Evolutionary conservation across 2,113 vertebrate genomes (phyloP), one percentile per base, ranked within the genome.

Genomic region (Parotia lawesii): DNA sequence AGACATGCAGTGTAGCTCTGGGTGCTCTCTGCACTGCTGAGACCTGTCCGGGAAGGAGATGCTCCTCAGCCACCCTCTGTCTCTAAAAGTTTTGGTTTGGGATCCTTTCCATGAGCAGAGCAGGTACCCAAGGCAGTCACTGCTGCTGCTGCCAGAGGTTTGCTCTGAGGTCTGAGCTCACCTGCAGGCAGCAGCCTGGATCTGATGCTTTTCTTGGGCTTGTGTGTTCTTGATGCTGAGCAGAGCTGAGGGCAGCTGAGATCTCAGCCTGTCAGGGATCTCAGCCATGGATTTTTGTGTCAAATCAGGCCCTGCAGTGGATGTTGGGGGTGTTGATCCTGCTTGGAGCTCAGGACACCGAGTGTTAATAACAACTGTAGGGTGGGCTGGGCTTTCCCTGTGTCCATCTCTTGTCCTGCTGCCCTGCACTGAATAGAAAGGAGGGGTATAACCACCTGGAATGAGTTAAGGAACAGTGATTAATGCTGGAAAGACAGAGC

Each of bases 301-400:
- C 1, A 2, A 29, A n/a, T 9, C 27, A 18, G 33, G 50, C 50
- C 22, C 7, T 62, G 64, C 25, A 35, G 2, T 6, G 5, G 69
- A 4, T 40, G 24, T 24, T 48, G 65, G 61, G 4, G 12, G 10
- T 18, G 50, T 22, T 54, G 35, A 29, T 40, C 25, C 65, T 64
- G 38, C 29, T 23, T 23, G 20, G 54, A 45, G 31, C 57, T 47
- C 13, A 1, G 61, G 28, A 20, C 21, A 28, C 14, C 0, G 1
- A 20, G 14, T 10, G 45, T 20, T 56, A 15, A 28, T 33, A 29
- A 27, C 18, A 24, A 0, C 47, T 22, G 2, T 42, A 48, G n/a
- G 2, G 10, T 8, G 44, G 37, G 28, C 60, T 72, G 78, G 27
- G 5, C 33, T 29, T 65, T 14, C 20, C 54, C n/a, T 0, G 1